Evolutionary conservation across 2,797 vertebrate species (phyloP).

Genomic region (Crenichthys baileyi): DNA sequence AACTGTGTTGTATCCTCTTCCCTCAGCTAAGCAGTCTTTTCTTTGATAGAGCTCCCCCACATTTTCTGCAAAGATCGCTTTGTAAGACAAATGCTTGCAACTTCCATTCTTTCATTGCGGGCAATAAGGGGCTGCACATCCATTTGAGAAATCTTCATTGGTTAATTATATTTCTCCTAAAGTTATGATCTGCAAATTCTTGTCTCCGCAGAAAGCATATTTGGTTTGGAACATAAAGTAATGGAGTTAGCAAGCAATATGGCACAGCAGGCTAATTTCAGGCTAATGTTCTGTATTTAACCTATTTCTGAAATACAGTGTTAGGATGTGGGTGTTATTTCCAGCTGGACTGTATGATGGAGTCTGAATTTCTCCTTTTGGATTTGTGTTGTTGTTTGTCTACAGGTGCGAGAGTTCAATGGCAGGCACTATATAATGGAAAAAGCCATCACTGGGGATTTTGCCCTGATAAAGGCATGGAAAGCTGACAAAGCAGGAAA

Average conservation of each 20-base stretch:
- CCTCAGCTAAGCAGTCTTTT: background rate
- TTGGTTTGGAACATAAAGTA: background rate
- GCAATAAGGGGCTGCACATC: background rate
- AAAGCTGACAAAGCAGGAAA: slow-evolving; percentile 95
- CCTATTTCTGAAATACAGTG: background rate
- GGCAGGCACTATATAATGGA: slow-evolving; percentile 93
- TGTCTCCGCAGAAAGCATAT: background rate
- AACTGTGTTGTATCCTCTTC: background rate
- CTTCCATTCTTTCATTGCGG: background rate
- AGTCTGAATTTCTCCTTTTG: background rate
- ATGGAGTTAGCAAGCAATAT: background rate
- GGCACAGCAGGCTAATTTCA: background rate
- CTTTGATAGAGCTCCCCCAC: background rate
- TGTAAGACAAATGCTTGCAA: background rate
- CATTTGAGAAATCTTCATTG: background rate
- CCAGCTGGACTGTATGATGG: background rate
- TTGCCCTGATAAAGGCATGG: slow-evolving; percentile 96
- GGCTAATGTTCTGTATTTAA: background rate
- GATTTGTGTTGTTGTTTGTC: slow-evolving; percentile 21
- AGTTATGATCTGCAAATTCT: background rate
- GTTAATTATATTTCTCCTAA: background rate
- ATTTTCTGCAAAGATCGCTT: background rate
- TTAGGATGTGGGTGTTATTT: background rate
- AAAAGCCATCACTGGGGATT: slow-evolving; percentile 94
- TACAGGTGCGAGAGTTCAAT: slow-evolving; percentile 90